Evolutionary conservation across 2,113 vertebrate species (phyloP).

Genomic region (Petrocephalus zakoni): DNA sequence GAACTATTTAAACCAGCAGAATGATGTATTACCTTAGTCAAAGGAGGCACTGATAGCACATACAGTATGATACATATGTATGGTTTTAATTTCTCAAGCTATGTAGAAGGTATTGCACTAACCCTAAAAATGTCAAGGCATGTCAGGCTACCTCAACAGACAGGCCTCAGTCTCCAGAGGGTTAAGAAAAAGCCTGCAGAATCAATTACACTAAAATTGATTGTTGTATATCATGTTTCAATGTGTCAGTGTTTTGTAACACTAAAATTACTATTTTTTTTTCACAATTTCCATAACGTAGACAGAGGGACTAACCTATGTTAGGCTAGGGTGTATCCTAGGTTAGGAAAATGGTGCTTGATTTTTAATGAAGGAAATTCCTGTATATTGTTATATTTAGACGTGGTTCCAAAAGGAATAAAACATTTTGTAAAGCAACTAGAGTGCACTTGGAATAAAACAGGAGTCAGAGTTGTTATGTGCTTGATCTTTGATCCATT

Average conservation of each 20-base stretch:
- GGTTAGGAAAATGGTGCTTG: neutral
- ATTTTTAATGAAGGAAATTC: neutral
- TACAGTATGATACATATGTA: neutral
- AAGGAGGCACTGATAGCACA: neutral
- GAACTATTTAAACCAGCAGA: conserved; percentile 8
- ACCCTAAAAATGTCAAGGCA: neutral
- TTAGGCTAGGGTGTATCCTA: neutral
- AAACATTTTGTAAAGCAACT: neutral
- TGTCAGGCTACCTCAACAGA: neutral
- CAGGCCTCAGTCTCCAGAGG: neutral
- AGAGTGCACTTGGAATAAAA: neutral
- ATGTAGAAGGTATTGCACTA: neutral
- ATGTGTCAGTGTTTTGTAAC: neutral
- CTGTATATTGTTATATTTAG: neutral
- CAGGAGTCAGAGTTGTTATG: neutral
- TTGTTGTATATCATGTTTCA: neutral
- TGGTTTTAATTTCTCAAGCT: neutral
- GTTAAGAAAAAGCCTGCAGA: neutral
- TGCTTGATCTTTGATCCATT: neutral
- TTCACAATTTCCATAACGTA: neutral
- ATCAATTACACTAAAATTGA: neutral
- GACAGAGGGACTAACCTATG: neutral
- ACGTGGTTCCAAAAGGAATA: too few relatives aligned
- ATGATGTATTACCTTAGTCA: neutral
- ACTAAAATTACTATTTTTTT: neutral